Base-by-base conservation (phyloP, 2,888 invertebrate species). In the Anorthoa munda region DNA sequence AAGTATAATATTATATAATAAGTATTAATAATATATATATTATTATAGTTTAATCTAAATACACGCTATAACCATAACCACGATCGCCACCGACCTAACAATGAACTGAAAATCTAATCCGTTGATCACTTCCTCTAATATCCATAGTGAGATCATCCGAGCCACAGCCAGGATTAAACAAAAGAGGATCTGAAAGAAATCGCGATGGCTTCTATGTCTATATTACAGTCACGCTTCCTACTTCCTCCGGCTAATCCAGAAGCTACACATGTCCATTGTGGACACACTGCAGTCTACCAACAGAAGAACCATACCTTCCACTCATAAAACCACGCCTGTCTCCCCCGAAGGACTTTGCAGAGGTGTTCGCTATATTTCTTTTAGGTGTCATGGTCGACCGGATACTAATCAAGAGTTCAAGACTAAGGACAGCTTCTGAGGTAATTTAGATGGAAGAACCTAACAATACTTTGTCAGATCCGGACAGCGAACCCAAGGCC, bases 191-290 rank as follows among this genome's bases (percentile, higher is more conserved):
- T 53, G 17, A 50, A 50, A 65, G 18, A 21, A 51, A 13, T 31
- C 12, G 23, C 11, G 50, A 18, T 23, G n/a, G 18, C 53, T 59
- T 18, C 55, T 17, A 39, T 26, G 39, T 61, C 51, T 67, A 15
- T 26, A 59, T 81, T n/a, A 55, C 46, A 39, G 45, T 26, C 26
- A 51, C 13, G 21, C 59, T 56, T 48, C 58, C 55, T 56, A 56
- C 65, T 65, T 55, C 26, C 46, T 17, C 18, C 18, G n/a, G 48
- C 78, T 66, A 13, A 77, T 70, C 58, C 58, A 17, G 65, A 13
- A 48, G 69, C 79, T 26, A 11, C 56, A 55, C 67, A 46, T 68
- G 46, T 46, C 26, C 72, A 45, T 11, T 53, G 63, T 7, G 39
- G 46, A 9, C 69, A 56, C 50, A 1, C 45, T 2, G 21, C 7